phyloP scores from a whole-genome alignment of 2,797 vertebrate species.

The Huso huso region DNA sequence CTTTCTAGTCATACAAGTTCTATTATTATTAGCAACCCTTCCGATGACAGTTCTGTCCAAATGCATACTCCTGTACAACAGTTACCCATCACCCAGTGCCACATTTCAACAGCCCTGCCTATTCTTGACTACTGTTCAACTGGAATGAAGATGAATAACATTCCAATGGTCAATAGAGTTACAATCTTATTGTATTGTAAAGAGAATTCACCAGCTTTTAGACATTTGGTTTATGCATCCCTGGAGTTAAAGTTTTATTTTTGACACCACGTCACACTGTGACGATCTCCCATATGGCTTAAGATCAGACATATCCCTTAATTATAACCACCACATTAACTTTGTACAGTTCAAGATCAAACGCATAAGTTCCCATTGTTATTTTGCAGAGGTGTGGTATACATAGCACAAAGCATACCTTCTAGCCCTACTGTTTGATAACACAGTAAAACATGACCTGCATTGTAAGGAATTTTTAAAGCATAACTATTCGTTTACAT shows the following conservation, averaged over 20 bases:
- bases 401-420: neutral
- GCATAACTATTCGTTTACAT: neutral
- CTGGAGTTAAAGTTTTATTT: neutral
- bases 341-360: neutral
- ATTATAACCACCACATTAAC: neutral
- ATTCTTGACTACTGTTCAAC: neutral
- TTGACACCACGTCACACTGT: neutral
- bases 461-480: neutral
- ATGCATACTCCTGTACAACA: too few relatives aligned
- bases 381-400: neutral
- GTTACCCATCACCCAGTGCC: too few relatives aligned
- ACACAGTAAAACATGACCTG: neutral
- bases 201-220: too few relatives aligned
- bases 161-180: neutral
- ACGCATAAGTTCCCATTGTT: neutral
- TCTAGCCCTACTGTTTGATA: neutral
- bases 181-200: too few relatives aligned
- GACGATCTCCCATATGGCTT: neutral
- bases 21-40: too few relatives aligned
- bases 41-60: too few relatives aligned
- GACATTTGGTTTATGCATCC: too few relatives aligned
- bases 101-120: neutral
- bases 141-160: neutral
- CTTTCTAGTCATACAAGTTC: too few relatives aligned
- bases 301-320: neutral